A percentile compares a stretch with the other conserved stretches of the same genome.
Conservation (phyloP, 2,113 vertebrate genomes). For the Dasyurus viverrinus region DNA sequence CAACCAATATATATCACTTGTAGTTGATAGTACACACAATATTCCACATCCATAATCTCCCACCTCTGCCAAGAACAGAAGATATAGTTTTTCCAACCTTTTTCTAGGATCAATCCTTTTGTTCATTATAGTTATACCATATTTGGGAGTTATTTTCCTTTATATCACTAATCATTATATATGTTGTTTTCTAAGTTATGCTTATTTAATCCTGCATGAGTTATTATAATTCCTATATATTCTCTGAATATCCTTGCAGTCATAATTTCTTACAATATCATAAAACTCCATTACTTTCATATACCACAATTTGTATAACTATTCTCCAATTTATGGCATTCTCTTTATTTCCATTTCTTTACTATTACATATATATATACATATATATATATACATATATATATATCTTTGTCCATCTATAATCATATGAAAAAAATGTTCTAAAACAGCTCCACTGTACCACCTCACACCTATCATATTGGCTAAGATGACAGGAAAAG, state of each 20-base stretch:
- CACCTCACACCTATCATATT: too few relatives aligned
- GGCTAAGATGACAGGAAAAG: too few relatives aligned
- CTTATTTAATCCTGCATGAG: neutral
- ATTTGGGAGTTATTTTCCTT: neutral
- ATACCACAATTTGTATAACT: neutral
- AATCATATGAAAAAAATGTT: too few relatives aligned
- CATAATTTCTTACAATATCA: neutral
- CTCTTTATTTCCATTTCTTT: neutral
- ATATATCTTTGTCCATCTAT: too few relatives aligned
- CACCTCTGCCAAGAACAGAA: neutral
- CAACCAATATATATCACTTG: neutral
- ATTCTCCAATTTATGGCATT: neutral
- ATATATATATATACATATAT: too few relatives aligned
- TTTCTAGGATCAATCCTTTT: neutral
- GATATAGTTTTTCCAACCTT: neutral
- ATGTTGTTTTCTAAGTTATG: neutral
- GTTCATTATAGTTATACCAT: neutral
- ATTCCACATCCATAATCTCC: neutral
- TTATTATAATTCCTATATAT: neutral
- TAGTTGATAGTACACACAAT: neutral
- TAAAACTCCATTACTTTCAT: neutral
- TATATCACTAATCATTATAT: neutral
- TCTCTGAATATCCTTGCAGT: neutral
- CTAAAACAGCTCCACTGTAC: too few relatives aligned
- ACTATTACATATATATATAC: neutral